These are phyloP conservation scores for Otus sunia DNA, from an alignment of 2,113 vertebrate species.

Conservation along the genomic window DNA sequence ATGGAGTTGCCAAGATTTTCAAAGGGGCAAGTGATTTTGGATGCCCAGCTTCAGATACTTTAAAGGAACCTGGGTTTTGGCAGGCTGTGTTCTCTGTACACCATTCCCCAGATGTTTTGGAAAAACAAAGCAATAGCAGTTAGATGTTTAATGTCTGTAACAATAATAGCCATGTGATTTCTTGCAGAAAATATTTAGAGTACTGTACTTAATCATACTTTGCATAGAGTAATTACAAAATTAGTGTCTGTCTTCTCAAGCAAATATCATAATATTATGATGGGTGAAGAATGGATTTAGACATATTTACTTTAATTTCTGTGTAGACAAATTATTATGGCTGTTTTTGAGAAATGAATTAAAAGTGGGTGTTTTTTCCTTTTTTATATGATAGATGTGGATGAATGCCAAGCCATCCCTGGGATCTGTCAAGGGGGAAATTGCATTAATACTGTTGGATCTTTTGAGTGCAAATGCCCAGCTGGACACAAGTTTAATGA, in stretches of 20 bases:
- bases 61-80: slow-evolving; percentile 12
- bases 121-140: slow-evolving; percentile 29
- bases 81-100: not conserved
- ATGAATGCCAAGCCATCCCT: slow-evolving; percentile 99
- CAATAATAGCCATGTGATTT: slow-evolving; percentile 44
- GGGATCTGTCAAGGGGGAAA: slow-evolving; percentile 98
- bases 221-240: slow-evolving; percentile 27
- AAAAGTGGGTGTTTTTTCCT: slow-evolving; percentile 19
- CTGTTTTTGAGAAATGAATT: slow-evolving; percentile 56
- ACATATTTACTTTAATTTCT: slow-evolving; percentile 46
- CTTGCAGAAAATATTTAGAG: slow-evolving; percentile 36
- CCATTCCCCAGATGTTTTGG: slow-evolving; percentile 48
- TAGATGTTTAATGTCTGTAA: slow-evolving; percentile 32
- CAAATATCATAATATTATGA: slow-evolving; percentile 30
- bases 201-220: slow-evolving; percentile 42
- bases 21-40: not conserved
- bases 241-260: slow-evolving; percentile 7
- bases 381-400: slow-evolving; percentile 88
- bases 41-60: not conserved
- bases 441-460: slow-evolving; percentile 99
- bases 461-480: slow-evolving; percentile 98
- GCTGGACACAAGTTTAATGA: slow-evolving; percentile 98
- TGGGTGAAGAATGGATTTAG: not conserved
- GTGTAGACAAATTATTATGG: slow-evolving; percentile 37
- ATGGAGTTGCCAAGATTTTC: not conserved